These are phyloP conservation scores for Embidobia sp. DNA, from an alignment of 2,888 invertebrate genomes.

Conservation along the genomic window DNA sequence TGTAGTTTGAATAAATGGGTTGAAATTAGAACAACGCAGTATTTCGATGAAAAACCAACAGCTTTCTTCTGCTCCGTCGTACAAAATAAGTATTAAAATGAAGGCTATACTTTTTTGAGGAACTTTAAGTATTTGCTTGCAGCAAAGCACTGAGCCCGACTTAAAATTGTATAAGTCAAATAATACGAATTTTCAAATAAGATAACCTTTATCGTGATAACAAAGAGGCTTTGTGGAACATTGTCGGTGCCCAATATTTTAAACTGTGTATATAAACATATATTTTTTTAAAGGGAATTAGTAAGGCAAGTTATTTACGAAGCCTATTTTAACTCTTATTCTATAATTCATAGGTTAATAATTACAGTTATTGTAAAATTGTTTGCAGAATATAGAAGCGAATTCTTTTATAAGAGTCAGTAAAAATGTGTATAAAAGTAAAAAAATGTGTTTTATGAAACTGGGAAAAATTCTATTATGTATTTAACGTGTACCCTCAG, in stretches of 20 bases:
- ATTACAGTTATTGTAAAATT: constrained; percentile 32
- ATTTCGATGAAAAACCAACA: constrained; percentile 15
- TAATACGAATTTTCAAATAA: constrained; percentile 51
- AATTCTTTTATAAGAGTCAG: constrained; percentile 16
- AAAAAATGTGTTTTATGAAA: constrained; percentile 15
- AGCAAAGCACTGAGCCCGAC: constrained; percentile 22
- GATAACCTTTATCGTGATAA: constrained; percentile 32
- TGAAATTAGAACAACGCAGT: constrained; percentile 31
- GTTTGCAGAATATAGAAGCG: constrained; percentile 6
- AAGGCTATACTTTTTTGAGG: constrained; percentile 24
- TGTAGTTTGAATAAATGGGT: constrained; percentile 28
- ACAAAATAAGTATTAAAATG: constrained; percentile 49
- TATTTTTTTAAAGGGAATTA: constrained; percentile 22
- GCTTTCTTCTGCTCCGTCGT: constrained; percentile 14
- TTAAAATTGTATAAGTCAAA: constrained; percentile 48
- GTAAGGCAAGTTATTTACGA: constrained; percentile 19
- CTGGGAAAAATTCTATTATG: not conserved
- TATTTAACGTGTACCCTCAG: not conserved
- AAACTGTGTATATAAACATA: constrained; percentile 27
- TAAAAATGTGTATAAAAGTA: constrained; percentile 8
- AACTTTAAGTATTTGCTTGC: constrained; percentile 48
- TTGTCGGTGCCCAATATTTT: constrained; percentile 29
- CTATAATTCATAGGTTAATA: constrained; percentile 31
- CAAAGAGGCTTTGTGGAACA: constrained; percentile 45
- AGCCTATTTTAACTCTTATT: constrained; percentile 10